These are phyloP conservation scores for Hedya salicella DNA, from an alignment of 2,888 invertebrate genomes.

Conservation along the genomic window DNA sequence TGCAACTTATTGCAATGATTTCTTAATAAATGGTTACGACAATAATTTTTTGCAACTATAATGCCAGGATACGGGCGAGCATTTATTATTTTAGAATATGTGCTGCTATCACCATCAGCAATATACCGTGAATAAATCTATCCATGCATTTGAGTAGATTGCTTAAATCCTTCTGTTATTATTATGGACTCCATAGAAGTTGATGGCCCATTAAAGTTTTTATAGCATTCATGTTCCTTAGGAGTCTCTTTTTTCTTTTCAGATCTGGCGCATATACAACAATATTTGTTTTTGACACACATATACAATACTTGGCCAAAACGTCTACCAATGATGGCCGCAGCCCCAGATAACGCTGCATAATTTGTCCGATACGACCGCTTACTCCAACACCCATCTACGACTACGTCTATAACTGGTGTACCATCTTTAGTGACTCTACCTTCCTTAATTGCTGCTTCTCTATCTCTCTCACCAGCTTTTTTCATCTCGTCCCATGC, in stretches of 20 bases:
- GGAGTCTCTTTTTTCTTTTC: conserved; percentile 43
- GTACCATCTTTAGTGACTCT: conserved; percentile 46
- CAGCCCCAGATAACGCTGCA: conserved; percentile 46
- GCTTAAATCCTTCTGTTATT: conserved; percentile 46
- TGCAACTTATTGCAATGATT: not conserved
- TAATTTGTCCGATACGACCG: conserved; percentile 46
- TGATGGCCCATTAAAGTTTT: conserved; percentile 47
- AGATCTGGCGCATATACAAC: conserved; percentile 45
- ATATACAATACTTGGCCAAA: conserved; percentile 46
- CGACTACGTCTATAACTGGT: conserved; percentile 45
- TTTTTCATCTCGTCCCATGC: conserved; percentile 46
- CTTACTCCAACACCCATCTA: conserved; percentile 48
- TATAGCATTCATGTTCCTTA: conserved; percentile 45
- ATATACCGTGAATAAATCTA: conserved; percentile 47
- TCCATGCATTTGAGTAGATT: conserved; percentile 29
- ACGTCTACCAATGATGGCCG: conserved; percentile 46
- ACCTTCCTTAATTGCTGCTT: conserved; percentile 46
- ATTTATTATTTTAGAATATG: conserved; percentile 46
- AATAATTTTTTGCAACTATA: conserved; percentile 49
- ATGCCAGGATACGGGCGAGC: conserved; percentile 41
- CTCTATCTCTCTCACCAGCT: conserved; percentile 45
- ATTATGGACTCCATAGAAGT: conserved; percentile 47
- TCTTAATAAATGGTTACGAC: conserved; percentile 47
- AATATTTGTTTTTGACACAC: conserved; percentile 48
- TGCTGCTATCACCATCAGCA: conserved; percentile 47